Conservation (phyloP, 2,113 vertebrate genomes). For the Synchiropus splendidus region DNA sequence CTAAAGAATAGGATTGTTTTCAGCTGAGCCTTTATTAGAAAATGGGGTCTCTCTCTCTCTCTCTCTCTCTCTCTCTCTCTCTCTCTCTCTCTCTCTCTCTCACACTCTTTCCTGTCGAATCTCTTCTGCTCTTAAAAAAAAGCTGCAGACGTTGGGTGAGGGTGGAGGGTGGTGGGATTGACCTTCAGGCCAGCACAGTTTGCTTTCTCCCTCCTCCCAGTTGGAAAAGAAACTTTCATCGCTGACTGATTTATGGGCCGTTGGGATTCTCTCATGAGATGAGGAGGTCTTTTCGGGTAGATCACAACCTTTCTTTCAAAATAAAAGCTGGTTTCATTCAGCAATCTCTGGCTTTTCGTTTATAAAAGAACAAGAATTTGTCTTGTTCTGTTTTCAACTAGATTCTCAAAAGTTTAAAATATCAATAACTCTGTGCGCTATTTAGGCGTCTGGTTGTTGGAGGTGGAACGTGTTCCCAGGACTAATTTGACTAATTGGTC, state of each 20-base stretch:
- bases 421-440: too few species aligned
- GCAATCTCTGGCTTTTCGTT: too few species aligned
- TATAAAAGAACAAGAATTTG: too few species aligned
- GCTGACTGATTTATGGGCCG: constrained; percentile 64
- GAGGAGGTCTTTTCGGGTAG: constrained; percentile 60
- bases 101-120: too few species aligned
- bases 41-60: constrained; percentile 20
- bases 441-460: neutral
- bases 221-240: constrained; percentile 70
- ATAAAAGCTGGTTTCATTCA: constrained; percentile 41
- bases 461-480: neutral
- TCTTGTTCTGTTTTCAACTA: too few species aligned
- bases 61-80: too few species aligned
- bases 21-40: too few species aligned
- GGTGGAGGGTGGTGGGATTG: constrained; percentile 27
- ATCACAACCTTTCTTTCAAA: constrained; percentile 45
- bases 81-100: too few species aligned
- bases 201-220: constrained; percentile 56
- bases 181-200: constrained; percentile 45
- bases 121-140: constrained; percentile 58
- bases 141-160: constrained; percentile 44
- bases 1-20: too few species aligned
- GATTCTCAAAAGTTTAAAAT: too few species aligned
- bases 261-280: constrained; percentile 54
- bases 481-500: constrained; percentile 3